phyloP scores from a whole-genome alignment of 2,113 vertebrate genomes.

The Xiphophorus couchianus region DNA sequence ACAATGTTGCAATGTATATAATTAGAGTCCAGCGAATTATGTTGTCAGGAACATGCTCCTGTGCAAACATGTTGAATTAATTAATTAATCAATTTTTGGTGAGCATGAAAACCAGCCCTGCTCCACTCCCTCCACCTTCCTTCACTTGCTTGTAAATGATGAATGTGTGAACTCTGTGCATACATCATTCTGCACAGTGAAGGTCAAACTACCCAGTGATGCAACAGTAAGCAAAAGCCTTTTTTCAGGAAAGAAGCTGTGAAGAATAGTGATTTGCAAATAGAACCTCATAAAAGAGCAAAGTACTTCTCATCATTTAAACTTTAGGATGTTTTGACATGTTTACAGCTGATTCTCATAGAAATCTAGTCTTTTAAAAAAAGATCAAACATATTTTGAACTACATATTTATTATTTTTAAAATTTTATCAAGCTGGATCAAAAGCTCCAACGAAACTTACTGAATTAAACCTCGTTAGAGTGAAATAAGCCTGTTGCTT shows the following conservation, averaged over 20 bases:
- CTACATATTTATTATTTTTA: too few species aligned
- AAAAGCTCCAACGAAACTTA: too few species aligned
- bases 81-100: neutral
- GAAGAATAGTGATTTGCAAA: constrained; percentile 24
- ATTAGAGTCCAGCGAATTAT: constrained; percentile 5
- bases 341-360: neutral
- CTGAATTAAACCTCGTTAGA: too few species aligned
- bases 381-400: neutral
- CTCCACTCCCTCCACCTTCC: neutral
- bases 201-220: constrained; percentile 27
- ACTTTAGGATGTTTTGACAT: neutral
- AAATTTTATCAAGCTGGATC: too few species aligned
- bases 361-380: neutral
- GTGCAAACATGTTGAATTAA: constrained; percentile 1
- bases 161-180: constrained; percentile 6
- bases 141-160: neutral
- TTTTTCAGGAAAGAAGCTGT: neutral
- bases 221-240: constrained; percentile 17
- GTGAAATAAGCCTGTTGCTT: too few species aligned
- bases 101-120: neutral
- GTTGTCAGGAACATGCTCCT: constrained; percentile 14
- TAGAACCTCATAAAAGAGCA: neutral
- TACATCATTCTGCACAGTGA: constrained; percentile 32
- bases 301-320: neutral
- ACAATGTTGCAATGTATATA: neutral